Base-by-base conservation (phyloP, 2,888 invertebrate genomes). In the Rhingia campestris region DNA sequence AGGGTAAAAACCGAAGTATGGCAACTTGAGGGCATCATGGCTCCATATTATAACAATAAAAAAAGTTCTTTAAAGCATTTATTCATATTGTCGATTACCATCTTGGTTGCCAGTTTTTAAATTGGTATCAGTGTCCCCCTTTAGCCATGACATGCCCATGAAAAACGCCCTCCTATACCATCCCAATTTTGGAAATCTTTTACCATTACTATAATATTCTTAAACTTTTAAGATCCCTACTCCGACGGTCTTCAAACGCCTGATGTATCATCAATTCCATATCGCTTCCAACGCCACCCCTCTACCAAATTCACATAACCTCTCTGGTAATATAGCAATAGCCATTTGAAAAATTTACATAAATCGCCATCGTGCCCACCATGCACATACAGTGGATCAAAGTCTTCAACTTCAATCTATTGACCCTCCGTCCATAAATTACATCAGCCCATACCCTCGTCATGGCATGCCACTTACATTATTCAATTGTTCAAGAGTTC, bases 351-450 rank as follows among this genome's bases (percentile, higher is more conserved):
- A 14, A 51, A 53, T 56, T 74, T 51, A 30, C 64, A 43, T 58
- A 33, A 33, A 45, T 64, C 45, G 45, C n/a, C 63, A 32, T 45
- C 37, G 12, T 37, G 39, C 12, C 58, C 37, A 51, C 14, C 12
- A 53, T 58, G 32, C 37, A 43, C 43, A 37, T 1, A 9, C 35
- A 54, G 35, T 51, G 12, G n/a, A 6, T 0, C 22, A 22, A 22
- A 41, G 14, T n/a, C 39, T 53, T 51, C 35, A 67, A 49, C 43
- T 58, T 47, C 54, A 56, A 63, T 73, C 73, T 22, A 56, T 73
- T 59, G 43, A 75, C 58, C 75, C 66, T 58, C 58, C 30, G 35
- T 45, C 59, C 66, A 75, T 67, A 59, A 75, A 66, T 74, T 58
- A 43, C 56, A 64, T 14, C 22, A 49, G 33, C 30, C 54, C 14